phyloP scores from a whole-genome alignment of 1,140 invertebrate species.

The Antheraea mylitta region DNA sequence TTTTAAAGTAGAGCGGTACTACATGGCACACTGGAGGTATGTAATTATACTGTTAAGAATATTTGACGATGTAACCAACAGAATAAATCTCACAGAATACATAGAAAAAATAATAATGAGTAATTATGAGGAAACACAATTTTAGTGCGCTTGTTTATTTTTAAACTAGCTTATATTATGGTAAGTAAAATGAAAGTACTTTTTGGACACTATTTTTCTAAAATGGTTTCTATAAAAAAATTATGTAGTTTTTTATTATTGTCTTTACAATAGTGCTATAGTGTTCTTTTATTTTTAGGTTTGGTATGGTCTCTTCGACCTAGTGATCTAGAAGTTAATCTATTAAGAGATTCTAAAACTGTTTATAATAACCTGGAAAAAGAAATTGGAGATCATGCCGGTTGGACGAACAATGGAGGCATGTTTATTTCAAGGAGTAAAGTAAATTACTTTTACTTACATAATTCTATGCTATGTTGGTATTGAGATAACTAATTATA shows the following conservation, averaged over 20 bases:
- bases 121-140: too few species aligned
- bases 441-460: slow-evolving; percentile 56
- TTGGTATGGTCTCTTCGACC: slow-evolving; percentile 91
- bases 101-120: too few species aligned
- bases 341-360: slow-evolving; percentile 84
- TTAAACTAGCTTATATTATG: too few species aligned
- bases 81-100: background rate
- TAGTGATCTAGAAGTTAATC: slow-evolving; percentile 89
- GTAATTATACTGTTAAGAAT: slow-evolving; percentile 9
- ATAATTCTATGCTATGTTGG: background rate
- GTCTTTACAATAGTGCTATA: too few species aligned
- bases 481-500: too few species aligned
- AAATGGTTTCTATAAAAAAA: background rate
- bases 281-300: slow-evolving; percentile 66
- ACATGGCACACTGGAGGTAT: slow-evolving; percentile 89
- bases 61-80: background rate
- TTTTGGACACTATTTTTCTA: too few species aligned
- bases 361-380: slow-evolving; percentile 85
- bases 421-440: slow-evolving; percentile 90
- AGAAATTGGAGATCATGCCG: slow-evolving; percentile 89
- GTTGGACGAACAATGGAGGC: slow-evolving; percentile 93
- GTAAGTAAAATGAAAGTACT: too few species aligned
- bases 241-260: background rate
- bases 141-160: too few species aligned
- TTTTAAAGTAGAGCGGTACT: slow-evolving; percentile 89